Evolutionary conservation across 2,888 invertebrate genomes (phyloP).

Genomic region (Drosophila sordidula): DNA sequence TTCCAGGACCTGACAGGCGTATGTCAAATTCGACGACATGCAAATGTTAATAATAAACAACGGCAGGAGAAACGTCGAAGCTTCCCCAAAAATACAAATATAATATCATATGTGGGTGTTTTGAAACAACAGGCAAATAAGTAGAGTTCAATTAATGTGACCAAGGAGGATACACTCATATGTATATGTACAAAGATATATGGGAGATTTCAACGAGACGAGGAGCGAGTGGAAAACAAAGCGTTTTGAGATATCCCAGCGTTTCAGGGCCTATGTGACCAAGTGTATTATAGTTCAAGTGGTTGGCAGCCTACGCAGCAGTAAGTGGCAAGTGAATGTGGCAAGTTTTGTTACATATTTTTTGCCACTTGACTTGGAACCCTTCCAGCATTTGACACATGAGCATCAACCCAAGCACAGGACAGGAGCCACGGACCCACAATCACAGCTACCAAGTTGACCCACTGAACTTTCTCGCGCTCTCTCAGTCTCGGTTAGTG

Average conservation of each 20-base stretch:
- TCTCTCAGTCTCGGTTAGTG: conserved; percentile 30
- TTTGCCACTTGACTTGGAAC: conserved; percentile 36
- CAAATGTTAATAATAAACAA: conserved; percentile 69
- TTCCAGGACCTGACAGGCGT: conserved; percentile 75
- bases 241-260: not conserved
- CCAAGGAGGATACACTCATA: not conserved
- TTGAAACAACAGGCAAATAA: not conserved
- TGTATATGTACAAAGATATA: no score
- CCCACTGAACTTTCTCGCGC: conserved; percentile 61
- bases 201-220: no score
- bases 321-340: conserved; percentile 41
- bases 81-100: not conserved
- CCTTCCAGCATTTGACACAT: conserved; percentile 40
- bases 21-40: conserved; percentile 80
- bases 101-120: not conserved
- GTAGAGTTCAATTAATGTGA: not conserved
- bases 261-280: conserved; percentile 2
- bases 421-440: conserved; percentile 20
- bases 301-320: conserved; percentile 16
- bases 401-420: conserved; percentile 41
- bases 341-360: conserved; percentile 33
- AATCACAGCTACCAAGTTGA: conserved; percentile 33
- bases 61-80: conserved; percentile 17
- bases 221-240: not conserved
- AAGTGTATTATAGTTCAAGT: conserved; percentile 6